Evolutionary conservation across 2,888 invertebrate genomes (phyloP).

Genomic region (Lasioglossum malachurum): DNA sequence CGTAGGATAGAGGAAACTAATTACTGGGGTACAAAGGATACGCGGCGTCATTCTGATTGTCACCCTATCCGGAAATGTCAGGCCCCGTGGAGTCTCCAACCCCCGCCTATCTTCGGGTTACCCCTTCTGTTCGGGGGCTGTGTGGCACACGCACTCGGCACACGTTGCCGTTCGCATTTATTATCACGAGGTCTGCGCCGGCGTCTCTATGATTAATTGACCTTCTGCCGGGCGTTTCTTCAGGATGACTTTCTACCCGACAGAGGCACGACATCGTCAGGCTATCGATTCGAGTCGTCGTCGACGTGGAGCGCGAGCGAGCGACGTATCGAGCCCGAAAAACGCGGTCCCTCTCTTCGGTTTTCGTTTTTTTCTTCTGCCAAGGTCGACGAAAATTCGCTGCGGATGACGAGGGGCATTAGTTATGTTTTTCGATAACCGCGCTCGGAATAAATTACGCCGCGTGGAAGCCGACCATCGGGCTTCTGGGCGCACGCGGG

Average conservation of each 20-base stretch:
- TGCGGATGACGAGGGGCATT: conserved; percentile 59
- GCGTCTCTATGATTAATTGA: conserved; percentile 71
- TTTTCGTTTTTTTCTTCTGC: conserved; percentile 15
- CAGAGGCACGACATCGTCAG: conserved; percentile 58
- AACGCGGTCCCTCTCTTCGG: conserved; percentile 23
- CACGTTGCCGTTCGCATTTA: conserved; percentile 60
- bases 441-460: conserved; percentile 45
- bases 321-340: conserved; percentile 19
- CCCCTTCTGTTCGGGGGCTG: background rate
- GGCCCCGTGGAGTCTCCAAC: conserved; percentile 9
- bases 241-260: conserved; percentile 57
- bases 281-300: conserved; percentile 62
- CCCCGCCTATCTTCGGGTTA: background rate
- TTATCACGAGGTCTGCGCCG: conserved; percentile 55
- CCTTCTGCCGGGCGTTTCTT: conserved; percentile 52
- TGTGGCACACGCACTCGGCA: conserved; percentile 38
- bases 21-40: conserved; percentile 74
- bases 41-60: conserved; percentile 75
- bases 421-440: conserved; percentile 58
- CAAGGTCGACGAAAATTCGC: conserved; percentile 47
- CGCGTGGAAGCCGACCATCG: conserved; percentile 13
- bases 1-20: conserved; percentile 70
- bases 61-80: conserved; percentile 71
- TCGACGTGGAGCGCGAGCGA: background rate
- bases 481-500: background rate